phyloP scores from a whole-genome alignment of 2,797 vertebrate species.

The Mormyrus hasselquistii region DNA sequence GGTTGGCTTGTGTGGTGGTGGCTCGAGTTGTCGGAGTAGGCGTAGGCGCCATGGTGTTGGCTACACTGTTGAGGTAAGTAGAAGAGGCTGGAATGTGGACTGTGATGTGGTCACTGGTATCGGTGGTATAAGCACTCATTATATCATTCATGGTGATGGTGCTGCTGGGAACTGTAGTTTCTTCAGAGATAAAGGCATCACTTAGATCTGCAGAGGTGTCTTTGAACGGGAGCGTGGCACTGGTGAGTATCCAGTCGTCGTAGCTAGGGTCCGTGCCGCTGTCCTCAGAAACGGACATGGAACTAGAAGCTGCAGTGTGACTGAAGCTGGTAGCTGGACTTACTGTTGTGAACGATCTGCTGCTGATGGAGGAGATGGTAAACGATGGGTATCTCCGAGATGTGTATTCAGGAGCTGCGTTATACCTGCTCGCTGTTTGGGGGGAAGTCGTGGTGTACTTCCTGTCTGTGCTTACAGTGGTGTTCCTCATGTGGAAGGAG shows the following conservation, averaged over 20 bases:
- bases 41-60: conserved; percentile 46
- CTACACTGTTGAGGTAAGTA: conserved; percentile 52
- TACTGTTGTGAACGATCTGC: conserved; percentile 31
- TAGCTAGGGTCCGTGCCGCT: conserved; percentile 28
- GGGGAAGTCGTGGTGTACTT: conserved; percentile 25
- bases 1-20: conserved; percentile 23
- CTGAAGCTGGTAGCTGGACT: conserved; percentile 14
- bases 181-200: neutral
- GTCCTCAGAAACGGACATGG: conserved; percentile 26
- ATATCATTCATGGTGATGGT: conserved; percentile 14
- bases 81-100: conserved; percentile 30
- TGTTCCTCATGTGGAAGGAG: neutral
- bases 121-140: conserved; percentile 29
- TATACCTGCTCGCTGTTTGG: conserved; percentile 25
- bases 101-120: conserved; percentile 42
- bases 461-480: neutral
- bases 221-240: neutral
- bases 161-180: conserved; percentile 1
- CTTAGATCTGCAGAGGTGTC: neutral
- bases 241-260: conserved; percentile 24
- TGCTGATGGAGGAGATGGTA: conserved; percentile 27
- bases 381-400: conserved; percentile 23
- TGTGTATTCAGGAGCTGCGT: neutral
- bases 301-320: conserved; percentile 27
- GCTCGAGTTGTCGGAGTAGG: conserved; percentile 4